phyloP scores from a whole-genome alignment of 2,888 invertebrate species.

The Stenichneumon culpator region DNA sequence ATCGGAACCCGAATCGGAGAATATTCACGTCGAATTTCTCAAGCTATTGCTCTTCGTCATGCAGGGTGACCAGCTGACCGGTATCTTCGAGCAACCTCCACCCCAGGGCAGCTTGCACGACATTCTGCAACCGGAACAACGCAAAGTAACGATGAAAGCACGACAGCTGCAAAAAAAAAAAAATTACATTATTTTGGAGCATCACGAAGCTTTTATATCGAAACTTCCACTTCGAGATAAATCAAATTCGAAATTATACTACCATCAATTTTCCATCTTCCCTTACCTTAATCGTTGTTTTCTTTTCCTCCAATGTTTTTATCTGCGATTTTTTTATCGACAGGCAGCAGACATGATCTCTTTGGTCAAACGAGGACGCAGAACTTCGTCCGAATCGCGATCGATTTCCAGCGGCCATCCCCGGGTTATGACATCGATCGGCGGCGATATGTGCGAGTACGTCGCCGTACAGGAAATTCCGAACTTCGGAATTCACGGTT shows the following conservation, averaged over 20 bases:
- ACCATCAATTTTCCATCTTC: too few species aligned
- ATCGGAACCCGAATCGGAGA: slow-evolving; percentile 66
- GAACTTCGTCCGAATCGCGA: not conserved
- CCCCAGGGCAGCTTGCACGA: slow-evolving; percentile 71
- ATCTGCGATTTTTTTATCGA: not conserved
- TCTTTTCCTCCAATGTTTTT: not conserved
- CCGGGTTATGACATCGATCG: slow-evolving; percentile 60
- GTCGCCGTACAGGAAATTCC: slow-evolving; percentile 86
- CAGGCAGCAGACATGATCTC: slow-evolving; percentile 69
- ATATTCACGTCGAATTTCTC: slow-evolving; percentile 83
- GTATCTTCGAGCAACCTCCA: slow-evolving; percentile 84
- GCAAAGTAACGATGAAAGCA: slow-evolving; percentile 24
- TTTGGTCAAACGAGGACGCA: slow-evolving; percentile 58
- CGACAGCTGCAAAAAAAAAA: not conserved
- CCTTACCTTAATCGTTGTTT: not conserved
- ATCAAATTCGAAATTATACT: too few species aligned
- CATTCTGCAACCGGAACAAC: slow-evolving; percentile 75
- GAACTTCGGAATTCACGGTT: slow-evolving; percentile 86
- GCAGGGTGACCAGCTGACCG: slow-evolving; percentile 83
- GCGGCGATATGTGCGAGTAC: slow-evolving; percentile 84
- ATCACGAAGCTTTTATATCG: not conserved
- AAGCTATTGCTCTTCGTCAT: slow-evolving; percentile 85
- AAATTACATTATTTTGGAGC: not conserved
- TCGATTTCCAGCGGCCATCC: slow-evolving; percentile 36
- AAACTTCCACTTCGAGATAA: too few species aligned